Percentiles rank a stretch among this genome's conserved stretches.
Conservation (phyloP, 2,888 invertebrate species). For the Drosophila glabriapex region DNA sequence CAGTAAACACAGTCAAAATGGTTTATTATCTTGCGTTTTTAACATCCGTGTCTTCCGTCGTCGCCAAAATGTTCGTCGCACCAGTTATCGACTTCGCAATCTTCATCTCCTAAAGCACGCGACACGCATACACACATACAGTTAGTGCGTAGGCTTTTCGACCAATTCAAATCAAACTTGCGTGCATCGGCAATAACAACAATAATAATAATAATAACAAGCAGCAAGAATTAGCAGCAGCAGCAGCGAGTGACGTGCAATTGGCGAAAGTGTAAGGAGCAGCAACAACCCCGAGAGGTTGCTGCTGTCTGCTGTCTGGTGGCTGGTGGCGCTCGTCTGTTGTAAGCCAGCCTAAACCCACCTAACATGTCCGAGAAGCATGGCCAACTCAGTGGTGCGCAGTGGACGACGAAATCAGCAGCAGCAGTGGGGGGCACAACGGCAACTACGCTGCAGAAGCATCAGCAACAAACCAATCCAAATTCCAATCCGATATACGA, state of each 20-base stretch:
- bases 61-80: slow-evolving; percentile 75
- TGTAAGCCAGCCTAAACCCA: slow-evolving; percentile 31
- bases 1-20: slow-evolving; percentile 66
- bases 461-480: slow-evolving; percentile 33
- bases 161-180: slow-evolving; percentile 35
- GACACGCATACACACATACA: slow-evolving; percentile 25
- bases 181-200: slow-evolving; percentile 24
- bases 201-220: slow-evolving; percentile 31
- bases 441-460: slow-evolving; percentile 52
- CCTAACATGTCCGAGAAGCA: slow-evolving; percentile 85
- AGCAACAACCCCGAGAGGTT: slow-evolving; percentile 36
- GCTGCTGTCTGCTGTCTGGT: slow-evolving; percentile 27
- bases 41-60: slow-evolving; percentile 73
- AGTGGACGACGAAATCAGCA: slow-evolving; percentile 83
- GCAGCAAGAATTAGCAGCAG: slow-evolving; percentile 26
- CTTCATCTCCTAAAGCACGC: slow-evolving; percentile 78
- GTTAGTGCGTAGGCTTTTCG: slow-evolving; percentile 52
- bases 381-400: slow-evolving; percentile 80
- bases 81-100: slow-evolving; percentile 80
- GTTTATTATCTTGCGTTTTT: slow-evolving; percentile 76
- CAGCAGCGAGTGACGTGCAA: slow-evolving; percentile 30
- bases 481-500: slow-evolving; percentile 45
- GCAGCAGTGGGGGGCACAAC: slow-evolving; percentile 44
- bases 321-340: slow-evolving; percentile 24
- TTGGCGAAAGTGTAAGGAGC: slow-evolving; percentile 31